These are phyloP conservation scores for Xenopus petersii DNA, from an alignment of 2,797 vertebrate genomes.

Conservation along the genomic window DNA sequence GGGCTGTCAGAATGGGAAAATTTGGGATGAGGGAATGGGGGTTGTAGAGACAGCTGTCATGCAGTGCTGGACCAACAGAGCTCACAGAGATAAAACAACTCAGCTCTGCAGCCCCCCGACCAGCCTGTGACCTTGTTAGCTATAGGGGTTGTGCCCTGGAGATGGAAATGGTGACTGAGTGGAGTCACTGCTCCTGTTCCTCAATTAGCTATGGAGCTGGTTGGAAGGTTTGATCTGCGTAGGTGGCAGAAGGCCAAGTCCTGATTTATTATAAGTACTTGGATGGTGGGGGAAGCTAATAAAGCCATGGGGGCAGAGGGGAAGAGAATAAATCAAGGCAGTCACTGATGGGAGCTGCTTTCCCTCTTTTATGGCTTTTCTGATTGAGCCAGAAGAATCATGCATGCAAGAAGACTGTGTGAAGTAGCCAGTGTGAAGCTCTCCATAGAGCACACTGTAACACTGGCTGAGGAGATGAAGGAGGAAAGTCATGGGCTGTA, in stretches of 20 bases:
- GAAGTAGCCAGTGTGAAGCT: not conserved
- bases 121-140: conserved; percentile 57
- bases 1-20: too few species aligned
- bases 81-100: conserved; percentile 71
- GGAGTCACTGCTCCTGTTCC: conserved; percentile 36
- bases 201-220: conserved; percentile 54
- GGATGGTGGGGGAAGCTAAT: conserved; percentile 16
- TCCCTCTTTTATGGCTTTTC: conserved; percentile 13
- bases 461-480: not conserved
- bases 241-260: conserved; percentile 48
- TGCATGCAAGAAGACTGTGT: conserved; percentile 11
- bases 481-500: not conserved
- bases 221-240: conserved; percentile 20
- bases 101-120: conserved; percentile 55
- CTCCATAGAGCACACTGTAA: not conserved
- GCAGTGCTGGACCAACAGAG: conserved; percentile 34
- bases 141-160: conserved; percentile 25
- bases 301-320: conserved; percentile 8
- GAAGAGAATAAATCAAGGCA: conserved; percentile 6
- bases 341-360: conserved; percentile 9
- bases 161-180: conserved; percentile 29
- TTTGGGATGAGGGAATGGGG: not conserved
- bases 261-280: conserved; percentile 48
- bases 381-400: conserved; percentile 2
- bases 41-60: conserved; percentile 47